These are phyloP conservation scores for Luehdorfia chinensis DNA, from an alignment of 1,140 invertebrate genomes.

Conservation along the genomic window DNA sequence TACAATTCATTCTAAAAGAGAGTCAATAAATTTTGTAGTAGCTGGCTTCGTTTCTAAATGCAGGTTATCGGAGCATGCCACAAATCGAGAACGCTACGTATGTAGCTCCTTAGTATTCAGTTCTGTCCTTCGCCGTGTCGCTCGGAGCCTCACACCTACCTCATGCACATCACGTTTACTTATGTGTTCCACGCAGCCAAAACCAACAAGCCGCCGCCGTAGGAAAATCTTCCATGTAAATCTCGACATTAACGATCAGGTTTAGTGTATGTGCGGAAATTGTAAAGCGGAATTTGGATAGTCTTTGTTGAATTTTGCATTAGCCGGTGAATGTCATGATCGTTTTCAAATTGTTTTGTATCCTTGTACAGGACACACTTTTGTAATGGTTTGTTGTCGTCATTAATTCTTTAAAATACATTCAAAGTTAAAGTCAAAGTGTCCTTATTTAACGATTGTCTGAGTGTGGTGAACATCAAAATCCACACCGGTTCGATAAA, in stretches of 20 bases:
- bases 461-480: no score
- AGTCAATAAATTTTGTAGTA: constrained; percentile 69
- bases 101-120: constrained; percentile 71
- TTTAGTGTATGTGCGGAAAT: constrained; percentile 62
- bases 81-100: constrained; percentile 67
- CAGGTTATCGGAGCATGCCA: constrained; percentile 72
- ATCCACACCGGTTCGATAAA: no score
- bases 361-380: not conserved
- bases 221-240: constrained; percentile 73
- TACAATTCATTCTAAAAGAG: constrained; percentile 55
- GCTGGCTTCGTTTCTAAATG: constrained; percentile 69
- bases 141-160: constrained; percentile 50
- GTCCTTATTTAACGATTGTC: no score
- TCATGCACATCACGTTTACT: constrained; percentile 69
- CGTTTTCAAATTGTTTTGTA: constrained; percentile 1
- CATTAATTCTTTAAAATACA: no score
- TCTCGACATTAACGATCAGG: constrained; percentile 70
- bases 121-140: constrained; percentile 44
- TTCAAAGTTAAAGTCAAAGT: no score
- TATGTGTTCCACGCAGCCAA: constrained; percentile 75
- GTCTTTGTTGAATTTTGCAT: constrained; percentile 9
- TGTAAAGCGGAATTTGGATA: constrained; percentile 32
- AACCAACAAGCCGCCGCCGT: constrained; percentile 61
- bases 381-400: no score
- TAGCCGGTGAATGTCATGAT: not conserved